Conservation (phyloP, 2,888 invertebrate species). For the Folsomia candida region DNA sequence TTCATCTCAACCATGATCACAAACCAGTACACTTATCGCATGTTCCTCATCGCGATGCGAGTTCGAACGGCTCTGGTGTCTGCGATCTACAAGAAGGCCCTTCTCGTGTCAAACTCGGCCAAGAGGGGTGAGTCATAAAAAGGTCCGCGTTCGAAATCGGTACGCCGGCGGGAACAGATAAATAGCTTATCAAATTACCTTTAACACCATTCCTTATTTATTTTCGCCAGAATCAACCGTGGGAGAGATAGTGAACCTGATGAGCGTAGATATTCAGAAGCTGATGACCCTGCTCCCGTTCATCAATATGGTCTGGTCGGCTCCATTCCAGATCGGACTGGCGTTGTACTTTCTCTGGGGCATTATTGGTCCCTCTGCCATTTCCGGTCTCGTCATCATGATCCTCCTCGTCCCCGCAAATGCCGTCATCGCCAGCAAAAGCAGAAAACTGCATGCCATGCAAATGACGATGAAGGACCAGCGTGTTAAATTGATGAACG, state of each 20-base stretch:
- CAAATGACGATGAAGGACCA: conserved; percentile 62
- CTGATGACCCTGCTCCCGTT: conserved; percentile 54
- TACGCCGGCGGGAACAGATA: too few species aligned
- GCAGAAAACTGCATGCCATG: conserved; percentile 56
- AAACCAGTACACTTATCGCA: conserved; percentile 60
- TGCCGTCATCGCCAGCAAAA: conserved; percentile 55
- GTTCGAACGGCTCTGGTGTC: conserved; percentile 60
- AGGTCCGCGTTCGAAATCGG: too few species aligned
- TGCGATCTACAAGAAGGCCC: conserved; percentile 60
- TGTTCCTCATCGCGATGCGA: conserved; percentile 61
- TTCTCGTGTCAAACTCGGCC: conserved; percentile 42
- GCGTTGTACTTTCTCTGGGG: conserved; percentile 59
- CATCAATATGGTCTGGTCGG: conserved; percentile 58
- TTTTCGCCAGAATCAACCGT: conserved; percentile 72
- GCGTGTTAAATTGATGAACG: conserved; percentile 62
- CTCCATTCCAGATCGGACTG: conserved; percentile 55
- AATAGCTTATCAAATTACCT: too few species aligned
- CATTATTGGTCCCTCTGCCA: conserved; percentile 56
- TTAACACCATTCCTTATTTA: too few species aligned
- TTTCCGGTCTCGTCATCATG: conserved; percentile 61
- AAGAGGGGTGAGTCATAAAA: conserved; percentile 44
- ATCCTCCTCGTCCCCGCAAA: conserved; percentile 60
- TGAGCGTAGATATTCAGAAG: conserved; percentile 79
- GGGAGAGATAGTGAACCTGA: conserved; percentile 87
- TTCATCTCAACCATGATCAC: conserved; percentile 59